Percentiles rank a stretch among this genome's conserved stretches.
phyloP scores from a whole-genome alignment of 2,888 invertebrate genomes.

The Parthenolecanium corni region DNA sequence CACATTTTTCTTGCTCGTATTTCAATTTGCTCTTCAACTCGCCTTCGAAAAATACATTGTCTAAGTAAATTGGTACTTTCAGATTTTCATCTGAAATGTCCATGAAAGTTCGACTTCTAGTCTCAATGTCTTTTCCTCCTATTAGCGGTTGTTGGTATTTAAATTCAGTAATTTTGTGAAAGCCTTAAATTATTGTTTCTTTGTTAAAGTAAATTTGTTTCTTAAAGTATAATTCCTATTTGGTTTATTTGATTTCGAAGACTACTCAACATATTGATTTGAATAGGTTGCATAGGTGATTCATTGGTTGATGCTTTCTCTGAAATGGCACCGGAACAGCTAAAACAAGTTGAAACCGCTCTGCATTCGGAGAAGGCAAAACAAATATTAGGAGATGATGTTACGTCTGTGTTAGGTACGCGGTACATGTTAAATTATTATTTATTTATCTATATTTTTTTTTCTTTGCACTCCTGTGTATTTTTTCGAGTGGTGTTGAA shows the following conservation, averaged over 20 bases:
- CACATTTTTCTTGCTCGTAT: too few species aligned
- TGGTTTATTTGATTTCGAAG: background rate
- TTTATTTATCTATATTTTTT: constrained; percentile 3
- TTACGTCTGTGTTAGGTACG: constrained; percentile 41
- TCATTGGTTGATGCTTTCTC: constrained; percentile 41
- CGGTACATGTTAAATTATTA: constrained; percentile 11
- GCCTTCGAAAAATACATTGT: too few species aligned
- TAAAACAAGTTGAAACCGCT: constrained; percentile 43
- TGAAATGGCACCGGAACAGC: constrained; percentile 44
- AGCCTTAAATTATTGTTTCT: too few species aligned
- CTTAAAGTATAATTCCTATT: too few species aligned
- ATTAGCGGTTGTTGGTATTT: too few species aligned
- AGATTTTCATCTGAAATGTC: too few species aligned
- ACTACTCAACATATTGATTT: constrained; percentile 19
- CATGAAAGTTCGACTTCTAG: too few species aligned
- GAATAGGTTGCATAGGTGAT: constrained; percentile 26
- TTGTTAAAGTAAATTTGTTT: too few species aligned
- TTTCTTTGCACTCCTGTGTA: background rate
- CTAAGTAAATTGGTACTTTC: too few species aligned
- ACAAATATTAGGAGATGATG: constrained; percentile 44
- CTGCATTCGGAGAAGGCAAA: constrained; percentile 45
- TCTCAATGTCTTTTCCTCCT: too few species aligned
- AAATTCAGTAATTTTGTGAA: too few species aligned
- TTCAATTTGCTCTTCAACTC: too few species aligned
- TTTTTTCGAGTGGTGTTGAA: background rate